Evolutionary conservation across 2,113 vertebrate genomes (phyloP).

Genomic region (Sorex araneus): DNA sequence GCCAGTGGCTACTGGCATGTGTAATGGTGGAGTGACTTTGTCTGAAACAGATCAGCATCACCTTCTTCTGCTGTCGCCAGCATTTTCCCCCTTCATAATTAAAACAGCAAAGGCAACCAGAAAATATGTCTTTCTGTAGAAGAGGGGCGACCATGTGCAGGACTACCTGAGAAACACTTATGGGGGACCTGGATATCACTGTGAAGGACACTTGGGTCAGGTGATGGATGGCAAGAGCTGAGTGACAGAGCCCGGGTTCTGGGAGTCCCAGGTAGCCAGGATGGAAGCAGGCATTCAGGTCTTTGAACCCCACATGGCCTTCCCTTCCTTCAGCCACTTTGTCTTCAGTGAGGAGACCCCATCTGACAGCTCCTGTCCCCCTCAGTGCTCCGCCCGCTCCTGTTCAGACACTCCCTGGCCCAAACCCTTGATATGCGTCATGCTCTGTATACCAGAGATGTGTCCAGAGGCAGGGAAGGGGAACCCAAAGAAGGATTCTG

Average conservation of each 20-base stretch:
- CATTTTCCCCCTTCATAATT: not conserved
- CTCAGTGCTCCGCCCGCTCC: not conserved
- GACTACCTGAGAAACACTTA: not conserved
- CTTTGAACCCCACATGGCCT: not conserved
- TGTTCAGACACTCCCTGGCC: not conserved
- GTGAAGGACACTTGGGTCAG: not conserved
- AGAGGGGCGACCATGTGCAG: not conserved
- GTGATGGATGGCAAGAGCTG: not conserved
- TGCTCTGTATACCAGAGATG: not conserved
- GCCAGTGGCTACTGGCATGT: not conserved
- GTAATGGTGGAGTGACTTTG: not conserved
- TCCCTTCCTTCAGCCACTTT: not conserved
- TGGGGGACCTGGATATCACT: not conserved
- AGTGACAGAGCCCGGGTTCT: not conserved
- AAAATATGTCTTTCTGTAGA: slow-evolving; percentile 1
- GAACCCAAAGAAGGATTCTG: slow-evolving; percentile 10
- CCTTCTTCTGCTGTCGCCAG: slow-evolving; percentile 31
- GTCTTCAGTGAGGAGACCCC: not conserved
- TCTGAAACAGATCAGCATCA: not conserved
- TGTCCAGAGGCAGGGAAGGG: not conserved
- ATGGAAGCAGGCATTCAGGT: slow-evolving; percentile 27
- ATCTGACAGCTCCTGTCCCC: not conserved
- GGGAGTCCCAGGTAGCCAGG: not conserved
- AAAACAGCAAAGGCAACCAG: not conserved
- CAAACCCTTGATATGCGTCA: not conserved